Conservation (phyloP, 2,113 vertebrate genomes). For the Planiliza haematocheilus region DNA sequence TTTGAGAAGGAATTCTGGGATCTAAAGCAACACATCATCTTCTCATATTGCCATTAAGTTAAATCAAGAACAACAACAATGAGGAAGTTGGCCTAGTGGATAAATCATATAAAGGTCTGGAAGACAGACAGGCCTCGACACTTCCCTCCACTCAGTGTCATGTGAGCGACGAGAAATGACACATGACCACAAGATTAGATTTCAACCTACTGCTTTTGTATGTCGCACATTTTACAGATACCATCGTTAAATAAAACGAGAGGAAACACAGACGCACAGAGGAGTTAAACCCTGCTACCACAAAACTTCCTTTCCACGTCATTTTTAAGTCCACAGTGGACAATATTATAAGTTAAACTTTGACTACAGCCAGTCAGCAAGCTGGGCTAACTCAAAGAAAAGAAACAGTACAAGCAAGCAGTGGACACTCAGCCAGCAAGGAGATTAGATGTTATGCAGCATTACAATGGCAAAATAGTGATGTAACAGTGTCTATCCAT, state of each 20-base stretch:
- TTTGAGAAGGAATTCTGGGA: not conserved
- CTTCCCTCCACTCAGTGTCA: slow-evolving; percentile 38
- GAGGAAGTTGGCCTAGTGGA: slow-evolving; percentile 32
- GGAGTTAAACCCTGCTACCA: not conserved
- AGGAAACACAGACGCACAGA: slow-evolving; percentile 1
- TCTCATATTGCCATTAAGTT: not conserved
- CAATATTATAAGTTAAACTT: not conserved
- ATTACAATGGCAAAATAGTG: not conserved
- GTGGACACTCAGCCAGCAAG: too few species aligned
- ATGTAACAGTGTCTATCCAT: not conserved
- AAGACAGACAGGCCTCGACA: not conserved
- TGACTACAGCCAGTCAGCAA: not conserved
- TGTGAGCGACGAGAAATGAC: slow-evolving; percentile 9
- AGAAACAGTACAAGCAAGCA: not conserved
- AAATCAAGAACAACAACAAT: slow-evolving; percentile 4
- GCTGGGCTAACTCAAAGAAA: not conserved
- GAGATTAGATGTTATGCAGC: not conserved
- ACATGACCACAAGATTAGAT: not conserved
- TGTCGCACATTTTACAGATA: not conserved
- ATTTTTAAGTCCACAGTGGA: not conserved
- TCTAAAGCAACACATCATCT: not conserved
- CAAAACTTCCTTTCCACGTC: not conserved
- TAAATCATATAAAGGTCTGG: not conserved
- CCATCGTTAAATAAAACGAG: not conserved
- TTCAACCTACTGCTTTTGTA: not conserved